These are phyloP conservation scores for Lottia scabra DNA, from an alignment of 2,888 invertebrate genomes.

Conservation along the genomic window DNA sequence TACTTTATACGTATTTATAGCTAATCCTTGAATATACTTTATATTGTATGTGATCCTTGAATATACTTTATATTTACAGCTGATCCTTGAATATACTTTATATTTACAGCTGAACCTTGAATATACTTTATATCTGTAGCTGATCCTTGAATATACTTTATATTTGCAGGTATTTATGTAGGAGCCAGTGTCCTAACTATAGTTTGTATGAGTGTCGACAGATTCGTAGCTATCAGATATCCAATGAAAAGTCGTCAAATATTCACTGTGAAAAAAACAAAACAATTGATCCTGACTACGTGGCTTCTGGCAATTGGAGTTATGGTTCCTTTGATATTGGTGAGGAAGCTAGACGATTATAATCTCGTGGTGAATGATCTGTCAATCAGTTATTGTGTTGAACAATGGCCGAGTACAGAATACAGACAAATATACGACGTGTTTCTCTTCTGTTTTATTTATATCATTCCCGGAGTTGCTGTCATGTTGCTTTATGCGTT, in stretches of 20 bases:
- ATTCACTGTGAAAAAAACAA: slow-evolving; percentile 78
- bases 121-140: too few species aligned
- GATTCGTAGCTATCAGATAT: slow-evolving; percentile 78
- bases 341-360: slow-evolving; percentile 56
- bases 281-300: slow-evolving; percentile 74
- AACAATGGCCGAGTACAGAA: slow-evolving; percentile 48
- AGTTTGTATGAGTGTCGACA: slow-evolving; percentile 83
- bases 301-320: slow-evolving; percentile 79
- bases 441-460: slow-evolving; percentile 80
- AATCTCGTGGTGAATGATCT: slow-evolving; percentile 9
- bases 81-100: too few species aligned
- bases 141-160: not conserved
- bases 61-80: too few species aligned
- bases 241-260: slow-evolving; percentile 80
- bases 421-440: slow-evolving; percentile 76
- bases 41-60: too few species aligned
- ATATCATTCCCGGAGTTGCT: slow-evolving; percentile 78
- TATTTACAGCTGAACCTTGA: too few species aligned
- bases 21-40: too few species aligned
- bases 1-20: too few species aligned
- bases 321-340: slow-evolving; percentile 78
- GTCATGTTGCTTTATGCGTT: slow-evolving; percentile 66
- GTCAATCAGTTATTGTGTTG: slow-evolving; percentile 34
- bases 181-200: slow-evolving; percentile 84
- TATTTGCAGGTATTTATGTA: slow-evolving; percentile 72